These are phyloP conservation scores for Limnephilus lunatus DNA, from an alignment of 2,888 invertebrate species.

Conservation along the genomic window DNA sequence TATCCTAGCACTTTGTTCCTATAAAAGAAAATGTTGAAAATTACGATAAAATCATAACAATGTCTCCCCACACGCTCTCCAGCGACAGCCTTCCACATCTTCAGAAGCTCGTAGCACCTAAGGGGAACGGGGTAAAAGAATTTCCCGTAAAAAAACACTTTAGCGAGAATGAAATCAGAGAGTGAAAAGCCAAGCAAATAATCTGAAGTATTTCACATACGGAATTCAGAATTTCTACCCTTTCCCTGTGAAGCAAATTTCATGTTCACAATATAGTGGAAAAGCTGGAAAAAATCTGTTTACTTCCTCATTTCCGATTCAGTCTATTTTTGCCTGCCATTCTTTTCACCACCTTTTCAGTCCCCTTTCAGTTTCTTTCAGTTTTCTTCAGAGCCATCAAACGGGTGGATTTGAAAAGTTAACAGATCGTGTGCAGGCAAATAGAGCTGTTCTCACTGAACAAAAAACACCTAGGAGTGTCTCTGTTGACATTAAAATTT, in stretches of 20 bases:
- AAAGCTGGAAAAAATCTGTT: conserved; percentile 25
- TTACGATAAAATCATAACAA: background rate
- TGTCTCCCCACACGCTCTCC: background rate
- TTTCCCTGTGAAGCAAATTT: conserved; percentile 43
- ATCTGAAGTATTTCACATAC: conserved; percentile 41
- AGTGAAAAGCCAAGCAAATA: conserved; percentile 49
- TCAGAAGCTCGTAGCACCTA: background rate
- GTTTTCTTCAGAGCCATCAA: background rate
- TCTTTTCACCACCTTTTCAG: background rate
- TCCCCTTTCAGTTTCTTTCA: conserved; percentile 14
- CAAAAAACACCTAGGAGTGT: background rate
- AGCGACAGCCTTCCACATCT: background rate
- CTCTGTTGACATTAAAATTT: too few relatives aligned
- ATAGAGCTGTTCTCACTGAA: background rate
- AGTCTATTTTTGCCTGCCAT: background rate
- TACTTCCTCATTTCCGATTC: conserved; percentile 39
- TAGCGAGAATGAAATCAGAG: conserved; percentile 41
- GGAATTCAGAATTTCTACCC: conserved; percentile 31
- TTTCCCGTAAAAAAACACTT: conserved; percentile 47
- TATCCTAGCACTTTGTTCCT: background rate
- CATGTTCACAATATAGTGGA: conserved; percentile 34
- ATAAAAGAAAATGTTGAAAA: background rate
- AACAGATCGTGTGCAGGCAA: conserved; percentile 8
- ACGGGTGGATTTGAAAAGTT: conserved; percentile 6
- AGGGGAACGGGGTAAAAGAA: background rate